phyloP scores from a whole-genome alignment of 2,797 vertebrate species.

The Ciconia nigra region DNA sequence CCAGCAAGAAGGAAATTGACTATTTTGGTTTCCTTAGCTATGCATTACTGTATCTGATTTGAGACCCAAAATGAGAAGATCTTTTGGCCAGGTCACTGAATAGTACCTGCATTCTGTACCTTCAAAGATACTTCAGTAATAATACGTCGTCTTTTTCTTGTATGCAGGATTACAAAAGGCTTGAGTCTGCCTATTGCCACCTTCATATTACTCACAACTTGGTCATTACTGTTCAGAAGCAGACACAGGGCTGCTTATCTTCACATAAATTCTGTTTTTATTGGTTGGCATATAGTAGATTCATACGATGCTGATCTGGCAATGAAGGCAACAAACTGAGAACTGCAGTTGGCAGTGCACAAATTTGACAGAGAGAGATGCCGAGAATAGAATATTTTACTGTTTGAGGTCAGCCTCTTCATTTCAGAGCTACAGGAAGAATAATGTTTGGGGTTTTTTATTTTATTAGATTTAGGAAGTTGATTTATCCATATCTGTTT shows the following conservation, averaged over 20 bases:
- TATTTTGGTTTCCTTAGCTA: neutral
- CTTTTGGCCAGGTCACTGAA: constrained; percentile 20
- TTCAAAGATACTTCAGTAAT: neutral
- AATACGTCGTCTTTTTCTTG: neutral
- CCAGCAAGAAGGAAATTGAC: neutral
- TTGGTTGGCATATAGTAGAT: neutral
- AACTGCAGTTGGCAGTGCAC: neutral
- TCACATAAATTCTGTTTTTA: neutral
- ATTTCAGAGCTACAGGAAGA: neutral
- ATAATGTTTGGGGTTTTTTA: neutral
- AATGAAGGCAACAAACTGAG: constrained; percentile 2
- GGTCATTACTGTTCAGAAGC: neutral
- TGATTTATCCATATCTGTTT: neutral
- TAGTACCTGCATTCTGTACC: constrained; percentile 24
- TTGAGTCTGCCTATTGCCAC: neutral
- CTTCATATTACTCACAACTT: neutral
- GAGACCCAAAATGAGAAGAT: neutral
- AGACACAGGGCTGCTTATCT: neutral
- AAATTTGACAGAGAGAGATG: neutral
- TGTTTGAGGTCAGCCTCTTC: neutral
- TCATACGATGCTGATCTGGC: constrained; percentile 6
- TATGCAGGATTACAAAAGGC: constrained; percentile 30
- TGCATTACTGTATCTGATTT: neutral
- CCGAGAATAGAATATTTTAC: constrained; percentile 1
- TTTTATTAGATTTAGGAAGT: neutral